Evolutionary conservation across 2,113 vertebrate species (phyloP).

Genomic region (Regulus satrapa): DNA sequence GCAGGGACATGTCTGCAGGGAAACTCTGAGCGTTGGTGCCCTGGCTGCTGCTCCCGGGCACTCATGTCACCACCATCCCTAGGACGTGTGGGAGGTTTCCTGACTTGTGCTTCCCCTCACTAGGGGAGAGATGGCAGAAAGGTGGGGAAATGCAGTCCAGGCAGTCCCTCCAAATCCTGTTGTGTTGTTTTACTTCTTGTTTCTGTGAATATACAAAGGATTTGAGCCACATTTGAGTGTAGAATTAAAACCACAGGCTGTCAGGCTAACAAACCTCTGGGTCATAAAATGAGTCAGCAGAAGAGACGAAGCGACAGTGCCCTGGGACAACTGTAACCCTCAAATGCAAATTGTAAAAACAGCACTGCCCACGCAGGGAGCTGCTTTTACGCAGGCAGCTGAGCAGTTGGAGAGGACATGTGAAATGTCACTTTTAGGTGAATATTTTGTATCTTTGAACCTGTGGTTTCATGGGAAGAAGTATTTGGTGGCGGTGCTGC

Average conservation of each 20-base stretch:
- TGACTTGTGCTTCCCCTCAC: rapidly evolving
- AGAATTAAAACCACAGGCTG: neutral
- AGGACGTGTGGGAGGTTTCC: rapidly evolving
- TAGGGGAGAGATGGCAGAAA: neutral
- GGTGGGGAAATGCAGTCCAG: neutral
- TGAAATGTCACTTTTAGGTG: neutral
- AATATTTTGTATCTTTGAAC: neutral
- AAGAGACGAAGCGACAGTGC: neutral
- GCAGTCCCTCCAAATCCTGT: neutral
- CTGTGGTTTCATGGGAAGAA: neutral
- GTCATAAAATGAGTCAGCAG: conserved; percentile 3
- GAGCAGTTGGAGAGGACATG: neutral
- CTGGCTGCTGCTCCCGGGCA: neutral
- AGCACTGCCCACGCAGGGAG: neutral
- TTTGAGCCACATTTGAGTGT: neutral
- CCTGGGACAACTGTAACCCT: neutral
- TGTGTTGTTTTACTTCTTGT: neutral
- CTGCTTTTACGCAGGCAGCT: neutral
- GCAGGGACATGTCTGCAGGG: neutral
- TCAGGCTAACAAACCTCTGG: neutral
- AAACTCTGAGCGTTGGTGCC: rapidly evolving
- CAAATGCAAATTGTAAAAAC: neutral
- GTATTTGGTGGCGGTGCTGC: neutral
- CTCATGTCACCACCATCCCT: rapidly evolving
- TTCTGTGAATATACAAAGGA: neutral